Conservation (phyloP, 2,797 vertebrate species). For the Urosaurus nigricauda region DNA sequence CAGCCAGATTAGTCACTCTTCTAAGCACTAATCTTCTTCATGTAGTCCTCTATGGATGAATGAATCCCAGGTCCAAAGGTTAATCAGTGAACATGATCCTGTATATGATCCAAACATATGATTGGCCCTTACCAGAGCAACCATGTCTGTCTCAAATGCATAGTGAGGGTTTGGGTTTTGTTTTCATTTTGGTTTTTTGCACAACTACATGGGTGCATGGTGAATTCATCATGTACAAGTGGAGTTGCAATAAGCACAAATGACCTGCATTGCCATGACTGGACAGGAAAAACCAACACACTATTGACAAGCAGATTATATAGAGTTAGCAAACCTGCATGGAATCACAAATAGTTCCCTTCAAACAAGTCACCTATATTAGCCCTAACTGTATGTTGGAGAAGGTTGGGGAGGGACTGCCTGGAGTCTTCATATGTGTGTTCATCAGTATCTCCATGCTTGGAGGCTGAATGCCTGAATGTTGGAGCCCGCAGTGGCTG, state of each 20-base stretch:
- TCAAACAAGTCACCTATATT: background rate
- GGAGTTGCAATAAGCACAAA: background rate
- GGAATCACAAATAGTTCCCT: background rate
- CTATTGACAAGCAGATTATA: background rate
- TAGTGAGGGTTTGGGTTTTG: too few species aligned
- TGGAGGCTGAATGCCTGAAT: background rate
- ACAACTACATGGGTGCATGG: background rate
- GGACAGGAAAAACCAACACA: background rate
- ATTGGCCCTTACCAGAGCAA: too few species aligned
- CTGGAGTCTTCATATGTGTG: background rate
- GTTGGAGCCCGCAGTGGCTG: constrained; percentile 22
- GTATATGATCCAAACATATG: too few species aligned
- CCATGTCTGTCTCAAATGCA: background rate
- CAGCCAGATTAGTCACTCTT: background rate
- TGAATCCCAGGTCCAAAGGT: too few species aligned
- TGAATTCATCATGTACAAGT: background rate
- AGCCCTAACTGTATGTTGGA: background rate
- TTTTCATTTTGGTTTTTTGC: background rate
- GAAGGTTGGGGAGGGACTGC: background rate
- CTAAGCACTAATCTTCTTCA: too few species aligned
- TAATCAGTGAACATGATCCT: too few species aligned
- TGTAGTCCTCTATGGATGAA: too few species aligned
- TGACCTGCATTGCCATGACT: background rate
- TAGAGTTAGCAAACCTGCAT: background rate
- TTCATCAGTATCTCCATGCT: background rate